Base-by-base conservation (phyloP, 1,140 invertebrate genomes). In the Phocides pigmalion region DNA sequence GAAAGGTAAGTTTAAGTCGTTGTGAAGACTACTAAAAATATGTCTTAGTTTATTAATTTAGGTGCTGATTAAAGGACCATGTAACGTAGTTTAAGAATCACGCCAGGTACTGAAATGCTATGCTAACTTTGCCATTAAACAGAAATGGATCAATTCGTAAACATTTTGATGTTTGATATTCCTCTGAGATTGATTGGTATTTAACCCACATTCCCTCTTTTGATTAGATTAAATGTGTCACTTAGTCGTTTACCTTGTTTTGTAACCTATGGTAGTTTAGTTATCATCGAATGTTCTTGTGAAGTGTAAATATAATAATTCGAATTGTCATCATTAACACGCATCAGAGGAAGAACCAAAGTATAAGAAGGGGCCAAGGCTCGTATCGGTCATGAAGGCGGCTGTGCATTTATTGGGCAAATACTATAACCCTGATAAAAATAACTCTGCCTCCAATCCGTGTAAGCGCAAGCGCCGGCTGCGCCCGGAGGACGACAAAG, bases 1-100 rank as follows among this genome's bases (percentile, higher is more conserved):
- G 2, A 72, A 73, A 17, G 59, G 78, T 89, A 54, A 70, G 74
- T 73, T 15, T 17, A n/a, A 35, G 1, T 35, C n/a, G 14, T 16
- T 41, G 39, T 41, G n/a, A n/a, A n/a, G n/a, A n/a, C n/a, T 15
- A 1, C 39, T 16, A 22, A 28, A n/a, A n/a, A 32, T 16, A 32
- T 20, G 1, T 8, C 6, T 28, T 1, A 8, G 5, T 22, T 3
- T 22, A 22, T 22, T 46, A 41, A 37, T 46, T 9, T 49, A n/a
- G 2, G 25, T 28, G 25, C 25, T 28, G 25, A 8, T 28, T 28
- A 28, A 8, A 8, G 25, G 25, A 3, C 6, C 5, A 28, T 8
- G 5, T 1, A 8, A 28, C 5, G 6, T 28, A 3, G 9, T 28
- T 8, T 28, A 28, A 3, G 6, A 8, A 28, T 8, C 9, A 28